Conservation (phyloP, 2,113 vertebrate genomes). For the Catharus bicknelli region DNA sequence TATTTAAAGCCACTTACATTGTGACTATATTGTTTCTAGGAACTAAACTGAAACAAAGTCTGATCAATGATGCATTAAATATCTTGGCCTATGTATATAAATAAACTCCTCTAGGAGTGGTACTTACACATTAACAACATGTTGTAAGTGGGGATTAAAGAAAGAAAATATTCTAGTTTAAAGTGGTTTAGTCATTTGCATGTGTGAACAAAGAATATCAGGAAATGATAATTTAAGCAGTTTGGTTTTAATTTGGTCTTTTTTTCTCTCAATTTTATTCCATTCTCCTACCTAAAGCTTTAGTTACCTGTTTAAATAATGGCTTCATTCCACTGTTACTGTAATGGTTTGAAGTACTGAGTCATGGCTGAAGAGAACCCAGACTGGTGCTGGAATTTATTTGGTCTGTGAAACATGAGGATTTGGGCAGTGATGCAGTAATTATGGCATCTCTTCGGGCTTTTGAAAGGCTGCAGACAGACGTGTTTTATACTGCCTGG, state of each 20-base stretch:
- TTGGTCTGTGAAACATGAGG: background rate
- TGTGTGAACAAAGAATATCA: background rate
- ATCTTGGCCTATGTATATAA: background rate
- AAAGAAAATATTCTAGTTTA: background rate
- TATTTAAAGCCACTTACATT: background rate
- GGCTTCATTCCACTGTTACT: background rate
- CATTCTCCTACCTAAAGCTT: background rate
- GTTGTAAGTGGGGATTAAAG: background rate
- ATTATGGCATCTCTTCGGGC: background rate
- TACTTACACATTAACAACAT: background rate
- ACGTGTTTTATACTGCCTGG: background rate
- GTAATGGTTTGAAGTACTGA: background rate
- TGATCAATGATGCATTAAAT: background rate
- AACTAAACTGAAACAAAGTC: background rate
- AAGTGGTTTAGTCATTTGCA: background rate
- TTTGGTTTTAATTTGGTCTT: background rate
- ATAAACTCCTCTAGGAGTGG: background rate
- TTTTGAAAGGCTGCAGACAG: background rate
- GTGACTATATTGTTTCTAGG: background rate
- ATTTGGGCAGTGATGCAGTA: background rate
- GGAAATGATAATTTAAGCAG: background rate
- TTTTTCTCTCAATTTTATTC: background rate
- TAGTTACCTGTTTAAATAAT: background rate
- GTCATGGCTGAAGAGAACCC: background rate
- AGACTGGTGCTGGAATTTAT: background rate